Percentiles rank a stretch among this genome's conserved stretches.
Conservation (phyloP, 2,888 invertebrate species). For the Gymnoscelis rufifasciata region DNA sequence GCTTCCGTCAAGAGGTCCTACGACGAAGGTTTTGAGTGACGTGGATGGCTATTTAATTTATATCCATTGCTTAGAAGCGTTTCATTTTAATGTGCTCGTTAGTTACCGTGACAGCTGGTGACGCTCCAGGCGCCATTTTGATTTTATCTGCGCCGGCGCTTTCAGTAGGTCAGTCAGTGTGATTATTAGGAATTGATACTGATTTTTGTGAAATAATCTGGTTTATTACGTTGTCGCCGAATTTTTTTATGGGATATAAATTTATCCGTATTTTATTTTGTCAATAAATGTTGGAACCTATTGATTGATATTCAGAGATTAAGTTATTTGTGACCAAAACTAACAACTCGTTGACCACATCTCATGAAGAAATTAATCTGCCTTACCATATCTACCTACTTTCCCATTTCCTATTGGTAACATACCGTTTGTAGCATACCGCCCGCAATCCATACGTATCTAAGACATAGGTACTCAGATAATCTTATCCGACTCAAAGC, state of each 20-base stretch:
- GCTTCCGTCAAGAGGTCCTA: conserved; percentile 60
- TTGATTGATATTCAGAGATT: too few species aligned
- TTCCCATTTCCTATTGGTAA: too few species aligned
- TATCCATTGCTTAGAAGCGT: conserved; percentile 63
- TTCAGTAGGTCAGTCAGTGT: conserved; percentile 48
- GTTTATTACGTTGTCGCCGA: conserved; percentile 17
- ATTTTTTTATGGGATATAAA: neutral
- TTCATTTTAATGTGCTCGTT: conserved; percentile 74
- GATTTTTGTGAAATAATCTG: conserved; percentile 26
- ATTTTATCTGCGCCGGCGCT: conserved; percentile 62
- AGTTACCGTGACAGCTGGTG: conserved; percentile 65
- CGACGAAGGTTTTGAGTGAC: conserved; percentile 63
- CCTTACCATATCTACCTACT: too few species aligned
- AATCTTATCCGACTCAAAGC: conserved; percentile 15
- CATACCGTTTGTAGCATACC: too few species aligned
- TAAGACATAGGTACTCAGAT: neutral
- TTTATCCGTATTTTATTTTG: neutral
- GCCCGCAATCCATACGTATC: neutral
- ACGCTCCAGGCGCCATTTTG: conserved; percentile 71
- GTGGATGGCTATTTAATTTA: conserved; percentile 73
- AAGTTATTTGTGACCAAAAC: too few species aligned
- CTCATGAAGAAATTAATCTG: too few species aligned
- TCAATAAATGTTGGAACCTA: too few species aligned
- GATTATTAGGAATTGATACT: conserved; percentile 36
- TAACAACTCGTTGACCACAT: too few species aligned